phyloP scores from a whole-genome alignment of 1,140 invertebrate species.

The Phymorhynchus buccinoides region DNA sequence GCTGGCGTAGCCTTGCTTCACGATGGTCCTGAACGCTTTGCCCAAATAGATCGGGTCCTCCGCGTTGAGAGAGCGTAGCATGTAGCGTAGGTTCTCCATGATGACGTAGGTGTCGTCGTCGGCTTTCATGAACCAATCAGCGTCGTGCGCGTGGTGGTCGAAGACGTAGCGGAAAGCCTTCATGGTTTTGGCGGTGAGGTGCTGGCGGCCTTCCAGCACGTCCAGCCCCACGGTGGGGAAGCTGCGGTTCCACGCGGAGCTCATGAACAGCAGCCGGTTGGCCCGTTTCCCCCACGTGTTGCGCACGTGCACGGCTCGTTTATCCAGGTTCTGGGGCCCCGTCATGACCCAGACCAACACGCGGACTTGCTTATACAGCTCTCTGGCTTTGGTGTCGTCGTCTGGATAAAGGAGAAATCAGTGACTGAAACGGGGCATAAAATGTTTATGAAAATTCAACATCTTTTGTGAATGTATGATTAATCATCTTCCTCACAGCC shows the following conservation, averaged over 20 bases:
- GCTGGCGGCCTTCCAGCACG: conserved; percentile 66
- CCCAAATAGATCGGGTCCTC: conserved; percentile 71
- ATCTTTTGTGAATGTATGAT: not conserved
- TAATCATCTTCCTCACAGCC: not conserved
- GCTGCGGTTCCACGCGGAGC: conserved; percentile 56
- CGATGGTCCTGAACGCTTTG: conserved; percentile 69
- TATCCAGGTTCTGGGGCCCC: conserved; percentile 88
- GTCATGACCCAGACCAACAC: conserved; percentile 97
- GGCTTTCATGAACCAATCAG: conserved; percentile 71
- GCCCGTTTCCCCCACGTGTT: conserved; percentile 96
- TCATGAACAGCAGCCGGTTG: conserved; percentile 78
- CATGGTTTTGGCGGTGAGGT: conserved; percentile 61
- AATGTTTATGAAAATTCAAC: no score
- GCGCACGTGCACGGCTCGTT: conserved; percentile 92
- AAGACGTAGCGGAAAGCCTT: conserved; percentile 84
- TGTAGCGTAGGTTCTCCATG: conserved; percentile 73
- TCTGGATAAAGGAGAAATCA: conserved; percentile 57
- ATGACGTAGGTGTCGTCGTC: conserved; percentile 84
- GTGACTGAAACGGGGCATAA: no score
- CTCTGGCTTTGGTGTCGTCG: conserved; percentile 79
- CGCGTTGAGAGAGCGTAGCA: conserved; percentile 52
- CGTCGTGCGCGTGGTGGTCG: conserved; percentile 68
- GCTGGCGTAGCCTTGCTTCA: conserved; percentile 68
- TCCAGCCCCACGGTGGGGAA: conserved; percentile 66
- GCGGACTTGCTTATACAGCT: conserved; percentile 78